Evolutionary conservation across 2,113 vertebrate genomes (phyloP).

Genomic region (Hucho hucho): DNA sequence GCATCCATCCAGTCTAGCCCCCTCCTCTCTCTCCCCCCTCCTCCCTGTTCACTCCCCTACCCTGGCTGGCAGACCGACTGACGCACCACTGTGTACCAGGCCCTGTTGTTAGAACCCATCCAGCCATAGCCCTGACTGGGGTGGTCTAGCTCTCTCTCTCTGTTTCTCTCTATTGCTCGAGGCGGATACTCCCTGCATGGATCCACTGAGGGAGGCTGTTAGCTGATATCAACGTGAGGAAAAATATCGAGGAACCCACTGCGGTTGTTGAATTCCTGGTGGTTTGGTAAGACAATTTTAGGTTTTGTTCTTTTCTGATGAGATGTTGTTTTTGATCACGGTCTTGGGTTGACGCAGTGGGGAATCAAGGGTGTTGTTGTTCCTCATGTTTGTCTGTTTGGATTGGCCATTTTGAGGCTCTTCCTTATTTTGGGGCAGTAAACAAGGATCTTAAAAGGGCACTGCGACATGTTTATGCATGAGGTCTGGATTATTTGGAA

Average conservation of each 20-base stretch:
- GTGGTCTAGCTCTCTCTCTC: not conserved
- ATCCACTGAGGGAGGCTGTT: constrained; percentile 59
- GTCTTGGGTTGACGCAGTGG: not conserved
- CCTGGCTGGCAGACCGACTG: constrained; percentile 28
- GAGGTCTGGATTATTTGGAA: constrained; percentile 2
- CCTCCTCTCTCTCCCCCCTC: constrained; percentile 5
- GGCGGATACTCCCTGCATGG: constrained; percentile 65
- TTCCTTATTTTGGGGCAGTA: not conserved
- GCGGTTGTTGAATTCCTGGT: constrained; percentile 41
- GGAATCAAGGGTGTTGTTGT: not conserved
- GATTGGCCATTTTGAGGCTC: constrained; percentile 27
- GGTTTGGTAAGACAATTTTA: constrained; percentile 53
- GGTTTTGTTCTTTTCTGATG: not conserved
- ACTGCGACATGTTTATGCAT: constrained; percentile 47
- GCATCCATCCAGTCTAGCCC: not conserved
- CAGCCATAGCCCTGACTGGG: not conserved
- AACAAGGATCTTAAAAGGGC: constrained; percentile 19
- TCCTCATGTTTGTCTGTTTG: constrained; percentile 13
- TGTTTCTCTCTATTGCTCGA: not conserved
- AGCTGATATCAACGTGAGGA: constrained; percentile 35
- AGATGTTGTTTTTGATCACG: constrained; percentile 18
- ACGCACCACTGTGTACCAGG: constrained; percentile 59
- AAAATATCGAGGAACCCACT: constrained; percentile 31
- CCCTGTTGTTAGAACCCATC: constrained; percentile 32
- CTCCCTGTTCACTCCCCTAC: constrained; percentile 24